Base-by-base conservation (phyloP, 2,888 invertebrate genomes). In the Hofmannophila pseudospretella region DNA sequence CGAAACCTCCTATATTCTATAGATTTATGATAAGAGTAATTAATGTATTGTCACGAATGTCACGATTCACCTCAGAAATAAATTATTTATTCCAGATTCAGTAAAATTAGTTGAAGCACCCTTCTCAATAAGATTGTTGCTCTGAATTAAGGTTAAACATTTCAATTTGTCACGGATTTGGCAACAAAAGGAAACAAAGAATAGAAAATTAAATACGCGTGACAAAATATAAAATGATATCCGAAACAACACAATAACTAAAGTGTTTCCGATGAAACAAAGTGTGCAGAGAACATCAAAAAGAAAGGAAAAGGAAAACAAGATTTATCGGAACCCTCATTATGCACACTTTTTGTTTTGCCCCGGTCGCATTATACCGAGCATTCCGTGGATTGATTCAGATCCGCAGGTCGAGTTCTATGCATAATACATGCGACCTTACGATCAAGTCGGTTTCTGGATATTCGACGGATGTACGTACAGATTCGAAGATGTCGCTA, bases 361-460 rank as follows among this genome's bases (percentile, higher is more conserved):
- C 38, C 51, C 36, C 45, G 40, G 42, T 41, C 58, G 58, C 58
- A 71, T 69, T 62, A 65, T 63, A 58, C 63, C 58, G 54, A 66
- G 56, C 60, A 64, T 64, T 66, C 55, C 53, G 56, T 54, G 66
- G 74, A 75, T 77, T 78, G 77, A 76, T 77, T 75, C 65, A 52
- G 65, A 70, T 65, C 59, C 54, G 55, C 64, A 66, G 67, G 65
- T 67, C 67, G 61, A 52, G 49, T 43, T 48, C 61, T 60, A 75
- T 77, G 76, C 75, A 78, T 77, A 73, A 78, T 67, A 68, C 61
- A 78, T 77, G 65, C 65, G 72, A 74, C 73, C 72, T 69, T 63
- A 66, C 57, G 51, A 67, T 60, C 60, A 58, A 41, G 45, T 36
- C 53, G 48, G 48, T 48, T 52, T 51, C 57, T 60, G 61, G 62